Conservation (phyloP, 2,888 invertebrate species). For the Diadegma fenestrale region DNA sequence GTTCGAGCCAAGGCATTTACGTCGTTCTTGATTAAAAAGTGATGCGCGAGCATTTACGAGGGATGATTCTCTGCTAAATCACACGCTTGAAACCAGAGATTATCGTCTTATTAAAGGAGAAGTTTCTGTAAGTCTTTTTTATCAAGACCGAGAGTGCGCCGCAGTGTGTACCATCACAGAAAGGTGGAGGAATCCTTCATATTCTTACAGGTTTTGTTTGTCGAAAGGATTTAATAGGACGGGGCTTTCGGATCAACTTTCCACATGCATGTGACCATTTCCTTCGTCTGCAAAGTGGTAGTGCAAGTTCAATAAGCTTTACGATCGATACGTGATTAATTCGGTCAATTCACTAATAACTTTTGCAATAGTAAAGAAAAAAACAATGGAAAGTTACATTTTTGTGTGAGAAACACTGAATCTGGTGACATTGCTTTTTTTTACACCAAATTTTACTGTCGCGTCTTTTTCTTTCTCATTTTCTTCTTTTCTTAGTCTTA, state of each 20-base stretch:
- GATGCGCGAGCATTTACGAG: constrained; percentile 13
- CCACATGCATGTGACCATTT: background rate
- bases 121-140: background rate
- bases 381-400: constrained; percentile 1
- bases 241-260: background rate
- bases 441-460: constrained; percentile 5
- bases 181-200: background rate
- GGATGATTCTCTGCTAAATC: background rate
- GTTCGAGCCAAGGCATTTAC: constrained; percentile 45
- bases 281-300: background rate
- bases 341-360: background rate
- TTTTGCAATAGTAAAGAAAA: background rate
- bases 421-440: constrained; percentile 23
- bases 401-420: constrained; percentile 5
- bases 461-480: constrained; percentile 10
- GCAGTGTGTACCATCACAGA: background rate
- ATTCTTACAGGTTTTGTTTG: constrained; percentile 19
- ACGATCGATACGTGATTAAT: background rate
- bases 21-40: constrained; percentile 58
- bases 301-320: background rate
- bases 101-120: background rate
- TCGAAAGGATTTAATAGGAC: background rate
- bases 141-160: background rate
- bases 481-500: constrained; percentile 49
- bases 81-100: background rate